Percentiles rank a stretch among this genome's conserved stretches.
phyloP scores from a whole-genome alignment of 2,113 vertebrate genomes.

The Scophthalmus maximus region DNA sequence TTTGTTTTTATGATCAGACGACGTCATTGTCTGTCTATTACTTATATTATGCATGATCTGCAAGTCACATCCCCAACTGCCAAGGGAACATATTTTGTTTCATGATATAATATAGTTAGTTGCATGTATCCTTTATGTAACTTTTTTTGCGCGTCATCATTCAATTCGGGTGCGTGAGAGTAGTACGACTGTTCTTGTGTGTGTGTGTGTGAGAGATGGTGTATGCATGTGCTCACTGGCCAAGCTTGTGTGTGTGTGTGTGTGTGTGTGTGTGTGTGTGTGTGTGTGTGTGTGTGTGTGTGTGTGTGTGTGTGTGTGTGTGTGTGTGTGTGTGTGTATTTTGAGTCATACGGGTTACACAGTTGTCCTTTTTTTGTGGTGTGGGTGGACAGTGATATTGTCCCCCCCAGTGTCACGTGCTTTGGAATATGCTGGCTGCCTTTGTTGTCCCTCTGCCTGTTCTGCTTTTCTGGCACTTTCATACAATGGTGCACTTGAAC shows the following conservation, averaged over 20 bases:
- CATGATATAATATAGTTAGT: neutral
- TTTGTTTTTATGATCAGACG: neutral
- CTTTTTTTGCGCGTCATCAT: conserved; percentile 39
- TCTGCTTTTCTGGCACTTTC: conserved; percentile 88
- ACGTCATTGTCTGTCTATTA: neutral
- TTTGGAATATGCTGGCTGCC: conserved; percentile 85
- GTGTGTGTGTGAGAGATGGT: conserved; percentile 31
- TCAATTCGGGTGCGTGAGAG: conserved; percentile 35
- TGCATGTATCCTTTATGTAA: conserved; percentile 35
- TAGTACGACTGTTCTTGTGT: conserved; percentile 33
- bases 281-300: conserved; percentile 48
- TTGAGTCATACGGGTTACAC: conserved; percentile 69
- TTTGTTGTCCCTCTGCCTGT: conserved; percentile 81
- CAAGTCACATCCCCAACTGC: too few species aligned
- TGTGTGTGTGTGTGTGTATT: conserved; percentile 55
- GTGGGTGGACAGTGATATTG: conserved; percentile 79
- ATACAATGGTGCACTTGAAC: conserved; percentile 84
- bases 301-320: conserved; percentile 37
- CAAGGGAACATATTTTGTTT: neutral
- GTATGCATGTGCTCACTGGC: conserved; percentile 38
- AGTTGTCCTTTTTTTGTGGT: conserved; percentile 73
- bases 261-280: conserved; percentile 56
- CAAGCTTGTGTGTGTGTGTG: conserved; percentile 45
- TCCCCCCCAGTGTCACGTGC: conserved; percentile 80
- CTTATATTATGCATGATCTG: conserved; percentile 13